phyloP scores from a whole-genome alignment of 2,113 vertebrate species.

The Oryzias javanicus region DNA sequence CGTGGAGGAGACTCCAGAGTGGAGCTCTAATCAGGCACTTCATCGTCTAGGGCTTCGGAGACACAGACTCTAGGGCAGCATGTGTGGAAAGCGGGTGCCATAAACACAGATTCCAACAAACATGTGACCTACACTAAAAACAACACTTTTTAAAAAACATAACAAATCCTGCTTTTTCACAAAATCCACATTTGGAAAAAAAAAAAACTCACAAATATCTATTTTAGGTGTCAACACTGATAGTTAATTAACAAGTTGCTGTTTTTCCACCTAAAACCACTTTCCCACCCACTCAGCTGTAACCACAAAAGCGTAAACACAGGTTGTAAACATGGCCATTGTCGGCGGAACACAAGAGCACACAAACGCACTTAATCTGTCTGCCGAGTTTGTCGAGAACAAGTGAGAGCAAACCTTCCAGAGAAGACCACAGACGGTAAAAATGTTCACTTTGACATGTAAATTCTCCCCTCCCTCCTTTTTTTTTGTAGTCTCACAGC shows the following conservation, averaged over 20 bases:
- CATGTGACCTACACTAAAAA: not conserved
- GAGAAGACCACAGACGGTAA: constrained; percentile 3
- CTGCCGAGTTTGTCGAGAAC: not conserved
- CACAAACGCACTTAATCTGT: not conserved
- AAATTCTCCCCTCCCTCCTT: not conserved
- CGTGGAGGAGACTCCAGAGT: constrained; percentile 52
- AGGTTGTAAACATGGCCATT: not conserved
- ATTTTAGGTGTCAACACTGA: constrained; percentile 1
- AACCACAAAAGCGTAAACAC: constrained; percentile 2
- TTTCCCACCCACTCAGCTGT: not conserved
- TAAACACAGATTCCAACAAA: not conserved
- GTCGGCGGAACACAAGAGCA: not conserved
- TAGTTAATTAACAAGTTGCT: not conserved
- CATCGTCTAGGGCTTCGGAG: constrained; percentile 58
- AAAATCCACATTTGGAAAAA: not conserved
- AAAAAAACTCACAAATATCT: not conserved
- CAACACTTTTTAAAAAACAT: not conserved
- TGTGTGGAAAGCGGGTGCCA: constrained; percentile 25
- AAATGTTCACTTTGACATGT: not conserved
- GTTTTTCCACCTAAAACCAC: constrained; percentile 3
- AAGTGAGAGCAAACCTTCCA: constrained; percentile 24
- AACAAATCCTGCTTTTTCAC: not conserved
- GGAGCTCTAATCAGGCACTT: constrained; percentile 54
- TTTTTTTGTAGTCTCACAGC: constrained; percentile 17
- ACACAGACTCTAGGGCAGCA: constrained; percentile 8